Base-by-base conservation (phyloP, 2,888 invertebrate species). In the Acanthosepion lycidas region DNA sequence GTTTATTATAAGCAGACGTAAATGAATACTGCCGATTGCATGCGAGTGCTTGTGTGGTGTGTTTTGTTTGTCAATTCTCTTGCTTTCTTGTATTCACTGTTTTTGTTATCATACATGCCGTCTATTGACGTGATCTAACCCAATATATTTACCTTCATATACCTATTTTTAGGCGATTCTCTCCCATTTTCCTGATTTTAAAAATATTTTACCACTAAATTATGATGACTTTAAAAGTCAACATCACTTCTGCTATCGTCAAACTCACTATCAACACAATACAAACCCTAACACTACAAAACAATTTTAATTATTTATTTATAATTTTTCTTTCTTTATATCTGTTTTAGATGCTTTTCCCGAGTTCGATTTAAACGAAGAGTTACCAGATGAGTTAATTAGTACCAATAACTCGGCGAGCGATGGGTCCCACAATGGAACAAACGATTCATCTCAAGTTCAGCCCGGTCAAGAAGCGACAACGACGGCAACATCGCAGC, bases 331-430 rank as follows among this genome's bases (percentile, higher is more conserved):
- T 78, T 94, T 94, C 2, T 55, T n/a, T n/a, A 42, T 53, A 9
- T 23, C 4, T 33, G 6, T 94, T 94, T 26, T 94, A 94, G 94
- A 94, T 55, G 55, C 94, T 53, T 94, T 91, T 94, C 53, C 59
- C 8, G 64, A 94, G 55, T 95, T 95, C 95, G 96, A 96, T 95
- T 95, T 96, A 95, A 96, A 96, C 91, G 96, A 96, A 94, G 97
- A 96, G 94, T 95, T 97, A 93, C 97, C 97, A 92, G 97, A 97
- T 96, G 97, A 97, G 95, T 95, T 97, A 94, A 96, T 96, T 95
- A 95, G 95, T 94, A 95, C 96, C 33, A 94, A 53, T 53, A 94
- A 91, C 78, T 55, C 91, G 18, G 55, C 94, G 26, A 96, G 94
- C 95, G 96, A 96, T 94, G 95, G 95, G 78, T 95, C 96, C 93